These are phyloP conservation scores for Heliothis subflexa DNA, from an alignment of 1,140 invertebrate genomes.

Conservation along the genomic window DNA sequence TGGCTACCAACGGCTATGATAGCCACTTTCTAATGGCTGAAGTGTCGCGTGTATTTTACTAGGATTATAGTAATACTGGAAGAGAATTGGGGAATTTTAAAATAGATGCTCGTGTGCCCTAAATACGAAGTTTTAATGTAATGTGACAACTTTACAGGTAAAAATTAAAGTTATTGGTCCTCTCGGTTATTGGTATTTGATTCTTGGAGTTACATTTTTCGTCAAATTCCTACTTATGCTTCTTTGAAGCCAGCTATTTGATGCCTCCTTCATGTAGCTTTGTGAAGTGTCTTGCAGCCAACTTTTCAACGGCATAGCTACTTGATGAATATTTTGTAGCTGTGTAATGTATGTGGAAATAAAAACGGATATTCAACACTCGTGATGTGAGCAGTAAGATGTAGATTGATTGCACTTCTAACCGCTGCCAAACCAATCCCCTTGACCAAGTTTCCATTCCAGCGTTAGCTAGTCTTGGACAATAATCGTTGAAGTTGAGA, in stretches of 20 bases:
- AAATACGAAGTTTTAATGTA: background rate
- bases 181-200: no score
- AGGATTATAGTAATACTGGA: slow-evolving; percentile 12
- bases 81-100: background rate
- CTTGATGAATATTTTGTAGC: no score
- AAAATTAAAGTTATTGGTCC: no score
- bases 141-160: no score
- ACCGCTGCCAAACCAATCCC: background rate
- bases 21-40: slow-evolving; percentile 40
- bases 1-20: slow-evolving; percentile 8
- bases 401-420: background rate
- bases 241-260: no score
- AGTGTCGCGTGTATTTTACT: slow-evolving; percentile 32
- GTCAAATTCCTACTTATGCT: no score
- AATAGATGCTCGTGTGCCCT: background rate
- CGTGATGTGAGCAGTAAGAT: no score
- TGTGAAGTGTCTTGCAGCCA: no score
- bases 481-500: slow-evolving; percentile 44
- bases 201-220: background rate
- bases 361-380: no score
- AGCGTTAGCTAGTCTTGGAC: background rate
- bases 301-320: no score
- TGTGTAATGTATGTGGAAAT: no score
- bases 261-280: no score
- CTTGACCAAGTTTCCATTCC: slow-evolving; percentile 8